Percentiles rank a stretch among this genome's conserved stretches.
These are phyloP conservation scores for Hippopotamyrus pictus DNA, from an alignment of 2,797 vertebrate genomes.

Conservation along the genomic window DNA sequence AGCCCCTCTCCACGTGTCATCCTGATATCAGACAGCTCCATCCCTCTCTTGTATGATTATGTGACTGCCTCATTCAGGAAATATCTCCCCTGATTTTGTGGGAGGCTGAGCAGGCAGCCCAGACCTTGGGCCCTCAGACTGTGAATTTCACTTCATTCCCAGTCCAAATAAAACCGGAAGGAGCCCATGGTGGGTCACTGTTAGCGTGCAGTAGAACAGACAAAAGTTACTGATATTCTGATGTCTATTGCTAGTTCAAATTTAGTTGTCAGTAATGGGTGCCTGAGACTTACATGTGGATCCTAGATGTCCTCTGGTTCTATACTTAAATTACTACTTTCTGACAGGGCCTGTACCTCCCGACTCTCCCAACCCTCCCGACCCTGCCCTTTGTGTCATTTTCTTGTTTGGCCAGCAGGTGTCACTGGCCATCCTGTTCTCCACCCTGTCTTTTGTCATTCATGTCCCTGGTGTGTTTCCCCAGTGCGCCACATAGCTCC, in stretches of 20 bases:
- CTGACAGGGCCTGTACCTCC: not conserved
- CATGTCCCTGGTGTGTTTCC: not conserved
- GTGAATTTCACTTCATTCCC: not conserved
- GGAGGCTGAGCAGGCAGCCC: not conserved
- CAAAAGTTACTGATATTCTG: not conserved
- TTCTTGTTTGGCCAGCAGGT: not conserved
- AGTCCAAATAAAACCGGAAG: not conserved
- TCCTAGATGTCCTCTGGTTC: not conserved
- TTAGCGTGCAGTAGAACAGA: not conserved
- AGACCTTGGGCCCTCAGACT: not conserved
- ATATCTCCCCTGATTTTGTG: not conserved
- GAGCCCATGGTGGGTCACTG: not conserved
- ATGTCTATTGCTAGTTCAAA: not conserved
- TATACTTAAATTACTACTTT: not conserved
- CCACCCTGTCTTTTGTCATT: not conserved
- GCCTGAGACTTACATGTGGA: not conserved
- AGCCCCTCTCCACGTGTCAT: not conserved
- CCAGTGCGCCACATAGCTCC: not conserved
- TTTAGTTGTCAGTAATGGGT: not conserved
- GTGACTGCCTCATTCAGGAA: not conserved
- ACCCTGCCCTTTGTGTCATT: not conserved
- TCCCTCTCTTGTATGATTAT: not conserved
- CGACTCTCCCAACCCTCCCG: too few species aligned
- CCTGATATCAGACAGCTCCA: not conserved
- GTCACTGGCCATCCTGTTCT: not conserved